Conservation (phyloP, 2,113 vertebrate genomes). For the Passer montanus region DNA sequence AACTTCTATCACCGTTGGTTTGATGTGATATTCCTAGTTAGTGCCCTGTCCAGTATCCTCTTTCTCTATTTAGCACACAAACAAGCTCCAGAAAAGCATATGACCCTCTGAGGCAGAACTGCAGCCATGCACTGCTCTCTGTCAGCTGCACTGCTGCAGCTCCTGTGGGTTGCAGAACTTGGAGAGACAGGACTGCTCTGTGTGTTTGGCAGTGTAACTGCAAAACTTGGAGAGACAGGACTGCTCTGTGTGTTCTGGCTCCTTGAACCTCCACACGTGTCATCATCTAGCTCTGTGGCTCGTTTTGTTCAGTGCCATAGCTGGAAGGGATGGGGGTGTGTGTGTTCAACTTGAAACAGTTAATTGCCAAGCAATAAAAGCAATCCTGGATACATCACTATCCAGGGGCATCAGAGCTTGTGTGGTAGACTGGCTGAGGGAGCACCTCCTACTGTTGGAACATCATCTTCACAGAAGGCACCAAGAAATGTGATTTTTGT, state of each 20-base stretch:
- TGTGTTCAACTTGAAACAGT: neutral
- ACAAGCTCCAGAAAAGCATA: constrained; percentile 96
- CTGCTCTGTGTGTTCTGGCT: neutral
- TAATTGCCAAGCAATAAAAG: neutral
- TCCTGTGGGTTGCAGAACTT: neutral
- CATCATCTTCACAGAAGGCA: neutral
- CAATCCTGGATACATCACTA: neutral
- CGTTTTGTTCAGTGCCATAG: neutral
- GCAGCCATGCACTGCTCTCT: neutral
- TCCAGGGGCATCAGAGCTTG: neutral
- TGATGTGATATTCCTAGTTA: constrained; percentile 98
- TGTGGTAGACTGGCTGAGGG: neutral
- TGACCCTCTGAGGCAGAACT: constrained; percentile 72
- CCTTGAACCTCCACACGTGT: neutral
- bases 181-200: neutral
- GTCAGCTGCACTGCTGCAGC: neutral
- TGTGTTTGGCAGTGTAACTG: neutral
- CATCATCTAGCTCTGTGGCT: neutral
- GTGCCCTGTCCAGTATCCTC: constrained; percentile 95
- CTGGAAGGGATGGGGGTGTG: neutral
- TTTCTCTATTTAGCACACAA: constrained; percentile 98
- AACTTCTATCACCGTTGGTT: constrained; percentile 99
- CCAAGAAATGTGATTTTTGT: neutral
- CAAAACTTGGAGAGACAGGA: neutral
- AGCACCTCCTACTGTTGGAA: neutral